phyloP scores from a whole-genome alignment of 2,888 invertebrate species.

The Acanthopleura granulata region DNA sequence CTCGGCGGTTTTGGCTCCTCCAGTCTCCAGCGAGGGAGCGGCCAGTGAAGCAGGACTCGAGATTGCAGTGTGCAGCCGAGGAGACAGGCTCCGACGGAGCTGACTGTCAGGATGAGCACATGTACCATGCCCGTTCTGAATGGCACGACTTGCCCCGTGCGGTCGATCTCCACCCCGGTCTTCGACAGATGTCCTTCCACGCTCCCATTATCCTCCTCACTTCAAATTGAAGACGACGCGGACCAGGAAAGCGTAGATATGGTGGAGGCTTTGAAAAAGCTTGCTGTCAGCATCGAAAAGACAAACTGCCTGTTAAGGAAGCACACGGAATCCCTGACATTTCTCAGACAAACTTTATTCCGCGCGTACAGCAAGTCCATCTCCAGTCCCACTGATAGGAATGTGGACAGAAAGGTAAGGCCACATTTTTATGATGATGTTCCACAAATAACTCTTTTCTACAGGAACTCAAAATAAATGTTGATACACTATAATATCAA shows the following conservation, averaged over 20 bases:
- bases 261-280: slow-evolving; percentile 13
- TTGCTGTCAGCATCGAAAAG: slow-evolving; percentile 15
- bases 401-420: slow-evolving; percentile 16
- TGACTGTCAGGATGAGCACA: not conserved
- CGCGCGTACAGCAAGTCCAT: slow-evolving; percentile 18
- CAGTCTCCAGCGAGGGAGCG: no score
- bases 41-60: no score
- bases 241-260: slow-evolving; percentile 9
- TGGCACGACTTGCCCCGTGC: not conserved
- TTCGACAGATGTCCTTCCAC: slow-evolving; percentile 1
- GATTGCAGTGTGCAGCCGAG: no score
- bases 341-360: slow-evolving; percentile 16
- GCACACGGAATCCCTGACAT: slow-evolving; percentile 17
- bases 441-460: no score
- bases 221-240: not conserved
- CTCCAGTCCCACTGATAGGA: slow-evolving; percentile 19
- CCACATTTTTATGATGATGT: not conserved
- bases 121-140: slow-evolving; percentile 9
- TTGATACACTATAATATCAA: no score
- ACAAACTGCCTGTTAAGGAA: slow-evolving; percentile 13
- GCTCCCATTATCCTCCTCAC: slow-evolving; percentile 5
- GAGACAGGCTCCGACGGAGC: no score
- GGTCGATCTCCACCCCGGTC: slow-evolving; percentile 6
- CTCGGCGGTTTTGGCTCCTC: no score
- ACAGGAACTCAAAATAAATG: no score